phyloP scores from a whole-genome alignment of 2,888 invertebrate species.

The Macaria liturata region DNA sequence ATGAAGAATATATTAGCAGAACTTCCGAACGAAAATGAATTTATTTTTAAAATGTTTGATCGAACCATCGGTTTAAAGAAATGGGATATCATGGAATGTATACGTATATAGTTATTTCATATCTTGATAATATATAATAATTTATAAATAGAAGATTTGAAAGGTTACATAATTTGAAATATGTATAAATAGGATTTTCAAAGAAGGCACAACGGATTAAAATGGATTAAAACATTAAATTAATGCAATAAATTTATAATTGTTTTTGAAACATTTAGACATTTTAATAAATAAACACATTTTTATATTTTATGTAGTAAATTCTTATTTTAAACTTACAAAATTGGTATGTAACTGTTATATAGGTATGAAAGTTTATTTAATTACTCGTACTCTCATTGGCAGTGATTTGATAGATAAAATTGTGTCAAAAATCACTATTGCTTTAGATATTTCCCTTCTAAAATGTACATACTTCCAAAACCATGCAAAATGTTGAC shows the following conservation, averaged over 20 bases:
- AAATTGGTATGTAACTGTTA: background rate
- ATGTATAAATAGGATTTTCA: conserved; percentile 40
- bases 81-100: conserved; percentile 41
- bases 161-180: conserved; percentile 27
- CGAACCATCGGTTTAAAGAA: too few relatives aligned
- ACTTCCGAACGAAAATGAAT: too few relatives aligned
- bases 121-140: conserved; percentile 11
- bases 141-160: conserved; percentile 15
- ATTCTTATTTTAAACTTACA: background rate
- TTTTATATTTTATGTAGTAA: too few relatives aligned
- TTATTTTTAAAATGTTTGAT: too few relatives aligned
- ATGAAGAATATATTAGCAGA: too few relatives aligned
- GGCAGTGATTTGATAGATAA: conserved; percentile 29
- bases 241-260: conserved; percentile 8
- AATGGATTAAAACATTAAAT: conserved; percentile 43
- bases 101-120: conserved; percentile 17
- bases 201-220: conserved; percentile 65
- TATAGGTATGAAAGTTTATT: background rate
- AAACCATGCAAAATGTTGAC: background rate
- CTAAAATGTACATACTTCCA: background rate
- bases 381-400: conserved; percentile 18
- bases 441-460: conserved; percentile 4
- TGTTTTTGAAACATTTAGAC: too few relatives aligned
- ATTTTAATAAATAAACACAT: too few relatives aligned
- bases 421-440: conserved; percentile 14